Evolutionary conservation across 2,113 vertebrate genomes (phyloP).

Genomic region (Bambusicola thoracicus): DNA sequence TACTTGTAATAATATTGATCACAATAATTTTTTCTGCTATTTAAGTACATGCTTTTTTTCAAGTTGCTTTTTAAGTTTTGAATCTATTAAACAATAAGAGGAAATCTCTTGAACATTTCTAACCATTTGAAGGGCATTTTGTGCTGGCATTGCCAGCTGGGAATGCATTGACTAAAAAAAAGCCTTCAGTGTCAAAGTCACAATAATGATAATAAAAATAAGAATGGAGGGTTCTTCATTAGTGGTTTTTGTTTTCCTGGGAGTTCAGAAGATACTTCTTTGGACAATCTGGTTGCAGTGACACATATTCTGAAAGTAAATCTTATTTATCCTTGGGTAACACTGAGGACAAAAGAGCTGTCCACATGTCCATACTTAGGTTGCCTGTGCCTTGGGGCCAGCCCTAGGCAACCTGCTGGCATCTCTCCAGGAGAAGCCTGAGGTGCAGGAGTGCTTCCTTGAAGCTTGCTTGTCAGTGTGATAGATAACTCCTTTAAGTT

Average conservation of each 20-base stretch:
- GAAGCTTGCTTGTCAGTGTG: neutral
- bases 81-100: neutral
- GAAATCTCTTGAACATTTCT: neutral
- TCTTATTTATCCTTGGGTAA: neutral
- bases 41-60: neutral
- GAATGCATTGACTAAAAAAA: neutral
- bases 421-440: neutral
- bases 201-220: neutral
- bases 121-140: conserved; percentile 22
- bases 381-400: neutral
- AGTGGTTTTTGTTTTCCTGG: neutral
- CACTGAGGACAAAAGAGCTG: neutral
- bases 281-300: neutral
- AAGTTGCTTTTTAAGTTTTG: neutral
- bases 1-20: conserved; percentile 25
- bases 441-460: neutral
- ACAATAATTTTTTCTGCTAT: neutral
- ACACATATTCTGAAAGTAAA: neutral
- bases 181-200: neutral
- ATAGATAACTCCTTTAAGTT: neutral
- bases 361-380: neutral
- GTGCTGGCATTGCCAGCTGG: neutral
- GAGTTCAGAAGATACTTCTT: neutral
- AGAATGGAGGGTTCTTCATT: neutral
- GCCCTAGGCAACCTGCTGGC: neutral